These are phyloP conservation scores for Drosophila stalkeri DNA, from an alignment of 2,888 invertebrate genomes.

Conservation along the genomic window DNA sequence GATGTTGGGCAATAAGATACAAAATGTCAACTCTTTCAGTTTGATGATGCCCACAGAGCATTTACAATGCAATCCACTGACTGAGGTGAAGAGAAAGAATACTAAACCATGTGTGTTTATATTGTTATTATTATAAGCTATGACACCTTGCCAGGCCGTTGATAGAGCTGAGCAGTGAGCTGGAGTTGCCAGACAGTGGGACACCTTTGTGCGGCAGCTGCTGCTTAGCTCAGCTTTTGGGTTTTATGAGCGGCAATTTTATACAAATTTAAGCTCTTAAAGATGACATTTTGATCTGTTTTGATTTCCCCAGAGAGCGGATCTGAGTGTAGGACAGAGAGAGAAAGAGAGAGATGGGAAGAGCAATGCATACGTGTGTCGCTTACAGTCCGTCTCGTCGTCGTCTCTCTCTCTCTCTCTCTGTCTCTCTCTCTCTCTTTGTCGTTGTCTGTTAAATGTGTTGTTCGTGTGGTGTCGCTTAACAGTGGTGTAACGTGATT, in stretches of 20 bases:
- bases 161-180: constrained; percentile 2
- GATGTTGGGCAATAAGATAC: background rate
- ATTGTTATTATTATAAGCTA: constrained; percentile 61
- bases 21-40: constrained; percentile 38
- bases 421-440: background rate
- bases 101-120: constrained; percentile 65
- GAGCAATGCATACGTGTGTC: constrained; percentile 18
- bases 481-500: constrained; percentile 70
- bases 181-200: constrained; percentile 13
- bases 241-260: constrained; percentile 81
- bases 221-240: constrained; percentile 48
- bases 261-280: constrained; percentile 85
- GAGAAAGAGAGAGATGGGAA: background rate
- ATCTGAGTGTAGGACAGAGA: background rate
- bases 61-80: constrained; percentile 38
- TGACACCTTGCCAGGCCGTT: constrained; percentile 31
- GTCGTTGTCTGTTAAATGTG: constrained; percentile 30
- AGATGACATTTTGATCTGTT: constrained; percentile 84
- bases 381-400: constrained; percentile 4
- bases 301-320: constrained; percentile 82
- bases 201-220: constrained; percentile 54
- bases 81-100: constrained; percentile 20
- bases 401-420: background rate
- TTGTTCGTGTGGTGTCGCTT: constrained; percentile 38
- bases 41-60: constrained; percentile 40